A percentile compares a stretch with the other conserved stretches of the same genome.
Conservation (phyloP, 2,113 vertebrate species). For the Rhombomys opimus region DNA sequence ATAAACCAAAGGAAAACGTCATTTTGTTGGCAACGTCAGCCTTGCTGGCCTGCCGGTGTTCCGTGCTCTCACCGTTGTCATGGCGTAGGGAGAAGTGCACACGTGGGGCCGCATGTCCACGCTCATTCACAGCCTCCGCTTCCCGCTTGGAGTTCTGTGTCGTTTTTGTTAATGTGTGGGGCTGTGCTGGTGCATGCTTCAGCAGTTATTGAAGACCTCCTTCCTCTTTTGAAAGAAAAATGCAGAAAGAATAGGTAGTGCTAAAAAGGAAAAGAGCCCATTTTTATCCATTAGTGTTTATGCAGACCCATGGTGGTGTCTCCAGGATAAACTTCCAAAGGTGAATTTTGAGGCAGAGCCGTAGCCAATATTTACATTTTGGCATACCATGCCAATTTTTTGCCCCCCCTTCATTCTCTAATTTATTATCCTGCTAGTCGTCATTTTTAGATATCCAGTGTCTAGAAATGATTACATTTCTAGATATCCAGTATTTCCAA, state of each 20-base stretch:
- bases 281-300: conserved; percentile 9
- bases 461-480: not conserved
- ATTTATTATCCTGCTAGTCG: not conserved
- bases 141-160: not conserved
- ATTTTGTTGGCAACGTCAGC: not conserved
- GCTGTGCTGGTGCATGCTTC: not conserved
- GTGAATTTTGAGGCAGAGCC: not conserved
- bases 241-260: not conserved
- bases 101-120: not conserved
- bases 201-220: not conserved
- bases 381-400: not conserved
- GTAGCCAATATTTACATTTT: not conserved
- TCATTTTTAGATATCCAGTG: not conserved
- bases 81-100: not conserved
- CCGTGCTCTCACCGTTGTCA: not conserved
- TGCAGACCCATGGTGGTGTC: not conserved
- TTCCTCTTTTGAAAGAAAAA: not conserved
- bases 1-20: conserved; percentile 35
- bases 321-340: not conserved
- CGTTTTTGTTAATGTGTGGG: not conserved
- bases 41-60: not conserved
- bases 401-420: not conserved
- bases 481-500: not conserved
- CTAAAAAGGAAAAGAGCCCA: no score
- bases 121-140: not conserved